Evolutionary conservation across 2,113 vertebrate genomes (phyloP).

Genomic region (Pelecanoides urinatrix): DNA sequence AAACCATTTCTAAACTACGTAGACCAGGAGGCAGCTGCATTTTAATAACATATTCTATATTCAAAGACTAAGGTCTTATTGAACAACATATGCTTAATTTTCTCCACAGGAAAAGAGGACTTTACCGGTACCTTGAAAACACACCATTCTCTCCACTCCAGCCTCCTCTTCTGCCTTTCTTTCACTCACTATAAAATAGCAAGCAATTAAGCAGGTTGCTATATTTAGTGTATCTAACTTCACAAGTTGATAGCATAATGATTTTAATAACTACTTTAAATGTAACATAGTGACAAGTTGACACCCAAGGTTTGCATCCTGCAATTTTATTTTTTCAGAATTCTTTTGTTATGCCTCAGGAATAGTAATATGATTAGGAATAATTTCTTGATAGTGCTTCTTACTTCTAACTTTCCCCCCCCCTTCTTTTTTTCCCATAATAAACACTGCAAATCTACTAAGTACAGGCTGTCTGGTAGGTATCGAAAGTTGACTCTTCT

Average conservation of each 20-base stretch:
- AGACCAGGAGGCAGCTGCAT: not conserved
- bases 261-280: conserved; percentile 78
- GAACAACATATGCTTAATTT: conserved; percentile 17
- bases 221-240: conserved; percentile 70
- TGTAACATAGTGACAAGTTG: conserved; percentile 71
- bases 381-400: conserved; percentile 17
- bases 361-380: conserved; percentile 63
- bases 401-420: not conserved
- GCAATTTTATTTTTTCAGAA: conserved; percentile 71
- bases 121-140: conserved; percentile 28
- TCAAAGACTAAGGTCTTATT: not conserved
- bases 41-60: not conserved
- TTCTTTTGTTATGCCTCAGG: conserved; percentile 60
- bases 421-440: not conserved
- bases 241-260: conserved; percentile 75
- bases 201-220: conserved; percentile 72
- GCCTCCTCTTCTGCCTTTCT: not conserved
- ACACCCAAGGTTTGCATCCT: conserved; percentile 70
- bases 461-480: not conserved
- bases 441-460: not conserved
- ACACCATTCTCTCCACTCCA: not conserved
- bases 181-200: conserved; percentile 62
- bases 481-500: not conserved
- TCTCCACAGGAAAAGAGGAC: not conserved
- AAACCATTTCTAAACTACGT: not conserved